Evolutionary conservation across 2,888 invertebrate genomes (phyloP).

Genomic region (Polyploca ridens): DNA sequence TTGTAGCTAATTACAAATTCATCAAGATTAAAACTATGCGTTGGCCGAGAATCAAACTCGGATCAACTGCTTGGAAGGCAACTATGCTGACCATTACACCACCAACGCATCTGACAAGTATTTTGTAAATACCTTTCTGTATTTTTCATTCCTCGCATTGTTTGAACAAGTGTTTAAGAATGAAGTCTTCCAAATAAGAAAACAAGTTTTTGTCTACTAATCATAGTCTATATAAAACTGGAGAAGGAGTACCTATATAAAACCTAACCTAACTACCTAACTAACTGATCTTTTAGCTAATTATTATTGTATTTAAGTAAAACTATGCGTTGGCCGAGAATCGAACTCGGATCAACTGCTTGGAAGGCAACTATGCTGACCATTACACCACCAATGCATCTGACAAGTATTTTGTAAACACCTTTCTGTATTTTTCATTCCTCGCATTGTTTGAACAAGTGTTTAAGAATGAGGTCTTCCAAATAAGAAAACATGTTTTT

Average conservation of each 20-base stretch:
- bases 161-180: constrained; percentile 6
- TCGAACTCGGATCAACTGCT: constrained; percentile 86
- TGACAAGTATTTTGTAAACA: accelerated
- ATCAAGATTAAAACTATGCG: constrained; percentile 49
- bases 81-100: constrained; percentile 86
- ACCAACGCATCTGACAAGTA: constrained; percentile 64
- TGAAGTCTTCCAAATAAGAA: too few species aligned
- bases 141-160: background rate
- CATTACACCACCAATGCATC: constrained; percentile 84
- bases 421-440: too few species aligned
- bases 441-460: constrained; percentile 4
- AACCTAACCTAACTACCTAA: too few species aligned
- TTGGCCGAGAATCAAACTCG: constrained; percentile 85
- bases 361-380: constrained; percentile 86
- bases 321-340: constrained; percentile 81
- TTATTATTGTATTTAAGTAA: too few species aligned
- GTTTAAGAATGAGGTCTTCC: background rate
- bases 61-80: constrained; percentile 86
- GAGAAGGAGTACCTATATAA: too few species aligned
- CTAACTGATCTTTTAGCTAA: too few species aligned
- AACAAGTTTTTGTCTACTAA: too few species aligned
- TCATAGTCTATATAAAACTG: too few species aligned
- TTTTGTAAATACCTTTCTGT: background rate
- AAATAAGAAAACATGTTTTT: too few species aligned
- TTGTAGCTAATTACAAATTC: background rate